Evolutionary conservation across 2,797 vertebrate species (phyloP), one percentile per base, ranked within the genome.

Genomic region (Lithobates pipiens): DNA sequence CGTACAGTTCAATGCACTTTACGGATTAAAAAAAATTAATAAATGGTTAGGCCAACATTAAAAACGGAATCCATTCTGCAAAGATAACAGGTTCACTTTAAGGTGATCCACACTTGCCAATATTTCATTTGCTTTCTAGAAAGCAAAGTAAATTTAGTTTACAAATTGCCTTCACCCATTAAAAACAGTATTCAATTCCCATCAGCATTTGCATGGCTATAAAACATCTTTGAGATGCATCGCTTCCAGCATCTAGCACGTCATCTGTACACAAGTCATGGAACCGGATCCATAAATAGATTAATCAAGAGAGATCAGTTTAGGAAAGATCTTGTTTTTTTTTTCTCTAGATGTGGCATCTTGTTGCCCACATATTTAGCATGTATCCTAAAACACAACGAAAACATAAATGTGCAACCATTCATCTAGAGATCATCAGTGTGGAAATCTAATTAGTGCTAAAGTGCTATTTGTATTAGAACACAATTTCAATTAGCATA

Each of bases 381-480:
- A 32, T 42, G 29, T 25, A 65, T 65, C n/a, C 3, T 74, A 46
- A 50, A 50, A 74, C 23, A 42, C 36, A 72, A 39, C 16, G 42
- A 72, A 72, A 23, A 72, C 11, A 27, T 25, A 39, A 70, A 21
- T 63, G 32, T 39, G n/a, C n/a, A 25, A 29, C 65, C 57, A 73
- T 80, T 80, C 42, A 70, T 50, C 77, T 54, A 54, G 23, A 46
- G 44, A 70, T 72, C 50, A 72, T 39, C 69, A 73, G 69, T 34
- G 69, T 81, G 50, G 50, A 81, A 73, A 81, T 81, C 68, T 73
- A 81, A 81, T 81, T 81, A 72, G 77, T 54, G 67, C 65, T 80
- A 80, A 80, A 73, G 44, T 21, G 65, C 32, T 61, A 73, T 72
- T 61, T 71, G 67, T 36, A 57, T 81, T 74, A 44, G n/a, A 74